A percentile compares a stretch with the other conserved stretches of the same genome.
Conservation (phyloP, 2,797 vertebrate genomes). For the Micromesistius poutassou region DNA sequence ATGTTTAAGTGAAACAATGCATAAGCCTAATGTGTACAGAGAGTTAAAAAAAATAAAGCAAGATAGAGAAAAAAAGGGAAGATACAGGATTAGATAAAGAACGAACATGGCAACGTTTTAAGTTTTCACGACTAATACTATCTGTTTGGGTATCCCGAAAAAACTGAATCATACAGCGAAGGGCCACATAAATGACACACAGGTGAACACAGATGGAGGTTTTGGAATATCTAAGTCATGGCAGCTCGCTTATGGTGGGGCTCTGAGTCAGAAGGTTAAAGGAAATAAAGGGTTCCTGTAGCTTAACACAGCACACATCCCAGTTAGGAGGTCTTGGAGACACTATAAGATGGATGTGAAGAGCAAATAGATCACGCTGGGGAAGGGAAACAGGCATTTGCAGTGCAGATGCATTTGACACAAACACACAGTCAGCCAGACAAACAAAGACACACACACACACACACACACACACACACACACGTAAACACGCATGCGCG, state of each 20-base stretch:
- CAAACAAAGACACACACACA: conserved; percentile 4
- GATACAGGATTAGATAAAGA: neutral
- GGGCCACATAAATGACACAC: neutral
- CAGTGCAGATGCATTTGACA: neutral
- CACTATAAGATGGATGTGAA: neutral
- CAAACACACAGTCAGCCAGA: conserved; percentile 6
- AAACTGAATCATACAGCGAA: neutral
- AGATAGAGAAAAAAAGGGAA: neutral
- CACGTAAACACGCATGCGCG: too few relatives aligned
- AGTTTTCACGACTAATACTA: neutral
- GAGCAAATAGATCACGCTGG: neutral
- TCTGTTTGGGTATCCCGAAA: neutral
- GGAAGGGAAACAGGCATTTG: neutral
- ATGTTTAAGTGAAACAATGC: neutral
- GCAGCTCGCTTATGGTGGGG: neutral
- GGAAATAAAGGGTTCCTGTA: neutral
- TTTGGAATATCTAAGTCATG: neutral
- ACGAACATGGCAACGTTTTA: neutral
- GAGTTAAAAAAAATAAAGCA: neutral
- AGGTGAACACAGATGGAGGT: neutral
- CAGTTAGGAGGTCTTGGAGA: neutral
- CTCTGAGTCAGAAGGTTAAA: neutral
- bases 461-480: neutral
- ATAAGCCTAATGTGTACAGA: neutral
- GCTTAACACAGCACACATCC: neutral